A percentile compares a stretch with the other conserved stretches of the same genome.
These are phyloP conservation scores for Leptinotarsa undecemlineata DNA, from an alignment of 1,140 invertebrate genomes.

Conservation along the genomic window DNA sequence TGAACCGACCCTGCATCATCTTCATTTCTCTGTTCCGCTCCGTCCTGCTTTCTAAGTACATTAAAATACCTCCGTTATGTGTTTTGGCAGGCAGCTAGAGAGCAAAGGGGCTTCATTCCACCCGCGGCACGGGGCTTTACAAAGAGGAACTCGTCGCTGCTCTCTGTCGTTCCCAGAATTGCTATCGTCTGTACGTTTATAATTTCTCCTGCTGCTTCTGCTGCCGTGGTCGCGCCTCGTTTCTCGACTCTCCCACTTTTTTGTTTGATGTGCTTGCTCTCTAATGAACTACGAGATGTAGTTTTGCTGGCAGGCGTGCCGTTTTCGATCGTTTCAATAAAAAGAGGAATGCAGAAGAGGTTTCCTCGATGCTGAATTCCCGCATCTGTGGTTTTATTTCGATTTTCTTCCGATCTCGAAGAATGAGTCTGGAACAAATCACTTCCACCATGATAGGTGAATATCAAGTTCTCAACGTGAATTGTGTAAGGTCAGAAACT, in stretches of 20 bases:
- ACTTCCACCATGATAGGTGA: no score
- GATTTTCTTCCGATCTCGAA: no score
- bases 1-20: background rate
- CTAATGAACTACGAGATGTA: slow-evolving; percentile 6
- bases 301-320: background rate
- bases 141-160: slow-evolving; percentile 9
- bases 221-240: slow-evolving; percentile 1
- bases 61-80: slow-evolving; percentile 22
- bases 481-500: no score
- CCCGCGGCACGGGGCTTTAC: slow-evolving; percentile 4
- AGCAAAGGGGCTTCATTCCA: slow-evolving; percentile 15
- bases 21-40: slow-evolving; percentile 12
- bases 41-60: slow-evolving; percentile 23
- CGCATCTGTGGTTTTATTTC: no score
- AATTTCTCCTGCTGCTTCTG: slow-evolving; percentile 5
- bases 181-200: background rate
- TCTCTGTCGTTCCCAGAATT: slow-evolving; percentile 7
- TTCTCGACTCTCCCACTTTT: background rate
- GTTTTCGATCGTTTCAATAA: slow-evolving; percentile 1
- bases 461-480: no score
- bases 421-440: no score
- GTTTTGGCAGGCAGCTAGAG: slow-evolving; percentile 10
- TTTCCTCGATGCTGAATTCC: background rate
- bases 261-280: slow-evolving; percentile 2
- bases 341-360: background rate